phyloP scores from a whole-genome alignment of 2,888 invertebrate species.

The Hybos culiciformis region DNA sequence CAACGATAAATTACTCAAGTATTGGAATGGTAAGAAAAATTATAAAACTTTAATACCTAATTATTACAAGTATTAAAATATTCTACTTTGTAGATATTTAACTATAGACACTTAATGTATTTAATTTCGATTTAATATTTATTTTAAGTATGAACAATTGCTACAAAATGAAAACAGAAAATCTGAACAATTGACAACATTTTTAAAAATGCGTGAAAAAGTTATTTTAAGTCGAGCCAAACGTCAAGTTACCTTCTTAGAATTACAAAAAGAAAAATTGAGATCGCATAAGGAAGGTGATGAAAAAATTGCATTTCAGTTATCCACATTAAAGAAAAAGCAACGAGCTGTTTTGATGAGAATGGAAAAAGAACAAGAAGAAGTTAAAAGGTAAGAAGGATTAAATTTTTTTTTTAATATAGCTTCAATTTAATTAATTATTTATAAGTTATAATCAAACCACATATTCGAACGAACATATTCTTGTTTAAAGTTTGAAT shows the following conservation, averaged over 20 bases:
- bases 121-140: constrained; percentile 4
- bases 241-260: constrained; percentile 48
- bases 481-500: too few species aligned
- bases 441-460: too few species aligned
- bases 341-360: constrained; percentile 51
- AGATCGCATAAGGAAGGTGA: constrained; percentile 42
- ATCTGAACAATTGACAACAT: constrained; percentile 48
- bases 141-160: constrained; percentile 42
- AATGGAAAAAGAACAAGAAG: constrained; percentile 52
- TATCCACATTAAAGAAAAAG: constrained; percentile 49
- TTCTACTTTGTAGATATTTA: not conserved
- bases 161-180: constrained; percentile 53
- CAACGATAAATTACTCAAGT: constrained; percentile 24
- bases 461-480: too few species aligned
- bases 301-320: too few species aligned
- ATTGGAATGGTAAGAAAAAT: constrained; percentile 22
- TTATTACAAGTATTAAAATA: too few species aligned
- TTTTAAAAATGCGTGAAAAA: constrained; percentile 52
- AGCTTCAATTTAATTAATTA: not conserved
- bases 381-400: constrained; percentile 43
- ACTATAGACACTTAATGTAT: not conserved
- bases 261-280: constrained; percentile 48
- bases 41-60: not conserved
- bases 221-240: constrained; percentile 52
- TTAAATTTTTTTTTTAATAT: constrained; percentile 1